Percentiles rank a stretch among this genome's conserved stretches.
Evolutionary conservation across 2,113 vertebrate species (phyloP).

Genomic region (Pampusana beccarii): DNA sequence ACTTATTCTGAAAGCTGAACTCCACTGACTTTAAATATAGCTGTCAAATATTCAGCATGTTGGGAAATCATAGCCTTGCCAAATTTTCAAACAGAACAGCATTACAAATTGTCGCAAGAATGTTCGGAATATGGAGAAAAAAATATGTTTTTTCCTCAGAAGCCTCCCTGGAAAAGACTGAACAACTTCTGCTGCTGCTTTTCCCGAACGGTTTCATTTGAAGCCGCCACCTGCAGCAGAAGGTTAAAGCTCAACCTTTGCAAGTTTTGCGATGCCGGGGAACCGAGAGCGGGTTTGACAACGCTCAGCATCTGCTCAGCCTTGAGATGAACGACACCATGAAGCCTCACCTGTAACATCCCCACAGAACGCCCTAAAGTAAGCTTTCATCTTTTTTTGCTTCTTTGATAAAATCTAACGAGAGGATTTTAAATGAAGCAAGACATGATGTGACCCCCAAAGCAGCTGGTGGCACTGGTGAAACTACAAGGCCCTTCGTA

Average conservation of each 20-base stretch:
- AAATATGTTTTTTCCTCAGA: not conserved
- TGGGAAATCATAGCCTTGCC: not conserved
- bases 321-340: not conserved
- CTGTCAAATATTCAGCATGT: not conserved
- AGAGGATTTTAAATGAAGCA: not conserved
- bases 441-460: not conserved
- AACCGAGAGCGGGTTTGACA: not conserved
- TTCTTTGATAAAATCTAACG: accelerated
- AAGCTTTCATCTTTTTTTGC: not conserved
- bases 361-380: not conserved
- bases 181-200: not conserved
- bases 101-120: not conserved
- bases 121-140: not conserved
- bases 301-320: not conserved
- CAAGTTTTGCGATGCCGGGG: not conserved
- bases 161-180: not conserved
- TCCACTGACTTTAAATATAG: not conserved
- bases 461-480: accelerated
- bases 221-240: not conserved
- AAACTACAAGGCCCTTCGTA: not conserved
- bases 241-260: not conserved
- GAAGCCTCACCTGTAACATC: accelerated
- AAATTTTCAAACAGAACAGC: not conserved
- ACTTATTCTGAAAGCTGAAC: not conserved
- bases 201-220: not conserved